Evolutionary conservation across 2,888 invertebrate genomes (phyloP).

Genomic region (Agapetus fuscipes): DNA sequence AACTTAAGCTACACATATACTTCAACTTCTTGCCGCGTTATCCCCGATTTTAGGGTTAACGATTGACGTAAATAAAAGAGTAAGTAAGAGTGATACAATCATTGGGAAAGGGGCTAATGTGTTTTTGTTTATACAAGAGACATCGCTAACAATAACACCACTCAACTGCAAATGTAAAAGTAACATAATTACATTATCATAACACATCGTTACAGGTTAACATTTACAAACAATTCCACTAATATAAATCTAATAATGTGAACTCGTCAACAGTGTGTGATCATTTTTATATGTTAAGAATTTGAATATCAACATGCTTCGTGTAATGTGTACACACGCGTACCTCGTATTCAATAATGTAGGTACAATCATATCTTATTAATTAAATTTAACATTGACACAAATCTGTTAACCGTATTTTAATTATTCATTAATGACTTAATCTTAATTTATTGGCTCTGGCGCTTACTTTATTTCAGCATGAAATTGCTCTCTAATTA

Average conservation of each 20-base stretch:
- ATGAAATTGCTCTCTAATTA: too few species aligned
- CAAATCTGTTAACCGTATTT: slow-evolving; percentile 5
- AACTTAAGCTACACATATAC: too few species aligned
- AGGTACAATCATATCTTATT: neutral
- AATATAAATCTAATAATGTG: slow-evolving; percentile 9
- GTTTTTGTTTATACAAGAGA: too few species aligned
- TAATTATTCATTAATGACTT: slow-evolving; percentile 5
- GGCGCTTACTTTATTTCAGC: too few species aligned
- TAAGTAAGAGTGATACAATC: too few species aligned
- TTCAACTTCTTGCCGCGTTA: too few species aligned
- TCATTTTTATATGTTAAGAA: neutral
- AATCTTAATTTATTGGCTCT: too few species aligned
- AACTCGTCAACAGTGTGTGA: slow-evolving; percentile 10
- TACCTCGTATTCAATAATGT: slow-evolving; percentile 1
- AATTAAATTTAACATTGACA: slow-evolving; percentile 6
- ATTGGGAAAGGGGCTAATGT: too few species aligned
- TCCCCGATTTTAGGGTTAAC: too few species aligned
- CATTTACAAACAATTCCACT: slow-evolving; percentile 15
- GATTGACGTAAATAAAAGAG: too few species aligned
- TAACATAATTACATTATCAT: slow-evolving; percentile 8
- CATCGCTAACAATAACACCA: slow-evolving; percentile 14
- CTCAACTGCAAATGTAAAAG: slow-evolving; percentile 10
- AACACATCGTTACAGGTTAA: slow-evolving; percentile 10
- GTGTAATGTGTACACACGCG: slow-evolving; percentile 1
- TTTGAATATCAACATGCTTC: slow-evolving; percentile 5